A percentile compares a stretch with the other conserved stretches of the same genome.
Conservation (phyloP, 2,113 vertebrate species). For the Camelus bactrianus region DNA sequence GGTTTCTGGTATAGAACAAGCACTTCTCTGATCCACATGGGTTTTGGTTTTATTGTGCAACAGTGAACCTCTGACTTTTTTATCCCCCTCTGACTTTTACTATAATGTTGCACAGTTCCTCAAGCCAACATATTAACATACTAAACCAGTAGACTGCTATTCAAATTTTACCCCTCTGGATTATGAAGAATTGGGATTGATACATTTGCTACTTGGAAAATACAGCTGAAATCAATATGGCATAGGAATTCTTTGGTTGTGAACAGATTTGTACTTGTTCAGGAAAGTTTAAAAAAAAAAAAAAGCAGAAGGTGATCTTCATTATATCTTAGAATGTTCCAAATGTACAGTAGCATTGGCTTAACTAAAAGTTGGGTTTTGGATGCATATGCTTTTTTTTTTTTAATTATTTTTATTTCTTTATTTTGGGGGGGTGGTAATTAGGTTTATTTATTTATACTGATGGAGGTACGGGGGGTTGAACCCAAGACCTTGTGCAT, state of each 20-base stretch:
- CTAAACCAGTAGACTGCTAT: not conserved
- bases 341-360: not conserved
- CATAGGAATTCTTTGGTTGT: not conserved
- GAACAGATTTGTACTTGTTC: not conserved
- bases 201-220: not conserved
- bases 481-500: too few species aligned
- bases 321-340: not conserved
- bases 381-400: not conserved
- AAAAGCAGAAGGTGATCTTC: not conserved
- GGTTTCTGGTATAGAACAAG: not conserved
- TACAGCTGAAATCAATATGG: constrained; percentile 38
- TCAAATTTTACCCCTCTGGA: not conserved
- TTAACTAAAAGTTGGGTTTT: not conserved
- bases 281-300: not conserved
- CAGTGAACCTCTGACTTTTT: not conserved
- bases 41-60: constrained; percentile 10
- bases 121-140: not conserved
- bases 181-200: not conserved
- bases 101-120: not conserved
- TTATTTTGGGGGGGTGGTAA: too few species aligned
- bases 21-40: not conserved
- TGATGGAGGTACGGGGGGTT: too few species aligned
- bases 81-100: not conserved
- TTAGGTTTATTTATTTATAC: too few species aligned
- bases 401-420: not conserved